These are phyloP conservation scores for Archips crataeganus DNA, from an alignment of 2,888 invertebrate genomes.

Conservation along the genomic window DNA sequence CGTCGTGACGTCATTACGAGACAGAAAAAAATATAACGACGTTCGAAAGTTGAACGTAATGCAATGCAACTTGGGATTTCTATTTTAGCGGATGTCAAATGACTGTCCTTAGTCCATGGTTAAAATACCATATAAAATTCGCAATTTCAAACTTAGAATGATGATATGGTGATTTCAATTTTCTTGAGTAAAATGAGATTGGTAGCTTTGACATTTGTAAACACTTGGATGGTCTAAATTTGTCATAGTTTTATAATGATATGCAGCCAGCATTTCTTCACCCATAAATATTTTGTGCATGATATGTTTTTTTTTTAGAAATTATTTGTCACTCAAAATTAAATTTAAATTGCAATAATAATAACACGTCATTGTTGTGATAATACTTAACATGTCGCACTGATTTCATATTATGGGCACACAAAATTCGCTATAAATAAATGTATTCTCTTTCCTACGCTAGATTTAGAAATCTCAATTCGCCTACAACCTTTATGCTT, in stretches of 20 bases:
- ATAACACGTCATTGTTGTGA: background rate
- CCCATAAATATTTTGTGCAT: slow-evolving; percentile 70
- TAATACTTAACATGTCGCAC: slow-evolving; percentile 15
- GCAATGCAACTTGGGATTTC: too few species aligned
- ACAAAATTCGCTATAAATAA: slow-evolving; percentile 34
- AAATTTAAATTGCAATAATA: slow-evolving; percentile 20
- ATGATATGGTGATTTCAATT: background rate
- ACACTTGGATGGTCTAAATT: slow-evolving; percentile 44
- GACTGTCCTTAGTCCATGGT: background rate
- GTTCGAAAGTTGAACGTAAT: too few species aligned
- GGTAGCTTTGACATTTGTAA: slow-evolving; percentile 25
- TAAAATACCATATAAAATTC: too few species aligned
- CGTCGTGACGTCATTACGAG: too few species aligned
- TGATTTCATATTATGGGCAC: slow-evolving; percentile 19
- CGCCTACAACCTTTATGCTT: slow-evolving; percentile 35
- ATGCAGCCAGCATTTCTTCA: slow-evolving; percentile 69
- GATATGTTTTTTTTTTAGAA: slow-evolving; percentile 68
- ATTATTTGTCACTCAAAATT: slow-evolving; percentile 15
- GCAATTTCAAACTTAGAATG: background rate
- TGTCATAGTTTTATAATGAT: slow-evolving; percentile 67
- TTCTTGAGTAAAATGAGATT: background rate
- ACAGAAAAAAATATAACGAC: too few species aligned
- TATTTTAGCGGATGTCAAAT: background rate
- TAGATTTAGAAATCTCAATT: slow-evolving; percentile 35
- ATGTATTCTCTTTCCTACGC: slow-evolving; percentile 27